These are phyloP conservation scores for Drosophila limbata DNA, from an alignment of 2,888 invertebrate species.

Conservation along the genomic window DNA sequence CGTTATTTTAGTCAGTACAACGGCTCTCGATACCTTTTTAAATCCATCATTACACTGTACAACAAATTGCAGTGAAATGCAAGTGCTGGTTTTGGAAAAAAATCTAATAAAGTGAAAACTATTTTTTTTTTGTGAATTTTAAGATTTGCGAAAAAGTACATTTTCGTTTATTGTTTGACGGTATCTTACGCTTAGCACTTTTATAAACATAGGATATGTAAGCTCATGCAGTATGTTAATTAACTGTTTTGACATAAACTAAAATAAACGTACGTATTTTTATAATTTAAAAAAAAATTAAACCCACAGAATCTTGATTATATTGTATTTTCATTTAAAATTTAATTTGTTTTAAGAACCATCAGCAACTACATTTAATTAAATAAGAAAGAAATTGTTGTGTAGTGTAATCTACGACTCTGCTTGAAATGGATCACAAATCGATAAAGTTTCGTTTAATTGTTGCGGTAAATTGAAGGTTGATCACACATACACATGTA, in stretches of 20 bases:
- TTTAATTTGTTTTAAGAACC: too few species aligned
- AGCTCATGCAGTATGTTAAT: too few species aligned
- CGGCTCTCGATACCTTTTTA: not conserved
- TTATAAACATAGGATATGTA: too few species aligned
- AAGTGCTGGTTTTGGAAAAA: not conserved
- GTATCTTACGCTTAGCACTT: too few species aligned
- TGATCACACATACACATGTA: not conserved
- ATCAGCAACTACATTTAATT: too few species aligned
- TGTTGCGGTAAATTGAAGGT: constrained; percentile 28
- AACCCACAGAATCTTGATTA: too few species aligned
- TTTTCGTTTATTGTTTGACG: not conserved
- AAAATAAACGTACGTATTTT: too few species aligned
- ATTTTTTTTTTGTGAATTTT: not conserved
- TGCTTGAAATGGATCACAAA: constrained; percentile 29
- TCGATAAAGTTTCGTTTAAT: constrained; percentile 49
- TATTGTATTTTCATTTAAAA: too few species aligned
- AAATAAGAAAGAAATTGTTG: constrained; percentile 13
- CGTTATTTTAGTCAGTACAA: constrained; percentile 14
- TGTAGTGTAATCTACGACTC: constrained; percentile 40
- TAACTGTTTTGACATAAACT: too few species aligned
- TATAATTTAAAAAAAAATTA: too few species aligned
- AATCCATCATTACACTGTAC: constrained; percentile 13
- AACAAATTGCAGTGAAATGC: constrained; percentile 2
- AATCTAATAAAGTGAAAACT: too few species aligned
- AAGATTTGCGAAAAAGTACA: not conserved